Evolutionary conservation across 2,113 vertebrate species (phyloP), one percentile per base, ranked within the genome.

Genomic region (Zosterops lateralis): DNA sequence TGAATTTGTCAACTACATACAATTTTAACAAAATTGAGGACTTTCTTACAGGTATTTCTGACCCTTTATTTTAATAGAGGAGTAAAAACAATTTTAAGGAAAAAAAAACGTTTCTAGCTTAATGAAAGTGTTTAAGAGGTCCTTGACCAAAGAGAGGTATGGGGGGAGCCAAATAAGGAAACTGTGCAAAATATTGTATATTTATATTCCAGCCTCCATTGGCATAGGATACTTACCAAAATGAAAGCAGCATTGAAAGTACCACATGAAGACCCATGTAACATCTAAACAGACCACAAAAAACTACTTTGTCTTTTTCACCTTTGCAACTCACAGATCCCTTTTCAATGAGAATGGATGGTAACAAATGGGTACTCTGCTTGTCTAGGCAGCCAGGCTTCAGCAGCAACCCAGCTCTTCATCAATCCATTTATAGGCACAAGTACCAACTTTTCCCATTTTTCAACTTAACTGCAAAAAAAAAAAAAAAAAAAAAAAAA

Each of bases 131-230:
- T 44, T 58, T 47, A 38, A 62, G 3, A 74, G 17, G 10, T 48
- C 44, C 32, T 86, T 66, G 14, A 17, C 4, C 32, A 28, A 77
- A 36, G 18, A 74, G 25, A 73, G 3, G 5, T 21, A 7, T 8
- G 6, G 3, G 3, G 3, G 1, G 9, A n/a, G 1, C 1, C 3
- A 84, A 48, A 61, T 0, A 42, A 18, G 28, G 22, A 76, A 92
- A 57, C 8, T 0, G 0, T 17, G 8, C 12, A 71, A 85, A 53
- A 77, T 10, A 40, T 6, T 54, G 24, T 21, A 51, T 15, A 50
- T n/a, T 86, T 45, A 7, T 45, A 64, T 21, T 32, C 21, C 8
- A 9, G 34, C 7, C 8, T 18, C 36, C 17, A 40, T 22, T 21
- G 47, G 17, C 22, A 53, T 2, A 22, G 36, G 14, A 75, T 53